Evolutionary conservation across 2,888 invertebrate genomes (phyloP).

Genomic region (Leptinotarsa tumamoca): DNA sequence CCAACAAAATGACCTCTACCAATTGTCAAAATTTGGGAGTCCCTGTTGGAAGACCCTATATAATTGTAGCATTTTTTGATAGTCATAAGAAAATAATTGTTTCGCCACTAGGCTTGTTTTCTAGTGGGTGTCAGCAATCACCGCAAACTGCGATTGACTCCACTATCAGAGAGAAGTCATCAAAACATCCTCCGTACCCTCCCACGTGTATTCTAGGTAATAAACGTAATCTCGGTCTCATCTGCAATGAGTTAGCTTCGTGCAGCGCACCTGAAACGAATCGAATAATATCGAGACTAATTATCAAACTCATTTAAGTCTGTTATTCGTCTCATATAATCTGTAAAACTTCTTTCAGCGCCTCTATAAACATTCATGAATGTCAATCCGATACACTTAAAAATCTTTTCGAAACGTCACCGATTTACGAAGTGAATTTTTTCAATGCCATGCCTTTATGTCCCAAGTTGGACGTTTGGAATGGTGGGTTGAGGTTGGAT

Average conservation of each 20-base stretch:
- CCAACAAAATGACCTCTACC: too few relatives aligned
- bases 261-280: not conserved
- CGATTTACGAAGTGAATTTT: not conserved
- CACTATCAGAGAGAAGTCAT: not conserved
- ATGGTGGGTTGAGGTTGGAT: slow-evolving; percentile 1
- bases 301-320: slow-evolving; percentile 14
- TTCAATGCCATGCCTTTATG: slow-evolving; percentile 7
- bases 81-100: too few relatives aligned
- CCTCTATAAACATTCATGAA: slow-evolving; percentile 5
- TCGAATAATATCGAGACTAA: slow-evolving; percentile 10
- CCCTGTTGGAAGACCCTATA: too few relatives aligned
- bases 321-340: slow-evolving; percentile 3
- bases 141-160: not conserved
- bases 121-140: not conserved
- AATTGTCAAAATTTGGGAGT: too few relatives aligned
- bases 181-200: not conserved
- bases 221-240: slow-evolving; percentile 6
- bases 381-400: not conserved
- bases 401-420: slow-evolving; percentile 8
- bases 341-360: slow-evolving; percentile 15
- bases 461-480: not conserved
- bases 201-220: slow-evolving; percentile 10
- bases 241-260: slow-evolving; percentile 7
- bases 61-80: too few relatives aligned
- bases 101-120: too few relatives aligned